Percentiles rank a stretch among this genome's conserved stretches.
These are phyloP conservation scores for Leptinotarsa undecemlineata DNA, from an alignment of 1,140 invertebrate species.

Conservation along the genomic window DNA sequence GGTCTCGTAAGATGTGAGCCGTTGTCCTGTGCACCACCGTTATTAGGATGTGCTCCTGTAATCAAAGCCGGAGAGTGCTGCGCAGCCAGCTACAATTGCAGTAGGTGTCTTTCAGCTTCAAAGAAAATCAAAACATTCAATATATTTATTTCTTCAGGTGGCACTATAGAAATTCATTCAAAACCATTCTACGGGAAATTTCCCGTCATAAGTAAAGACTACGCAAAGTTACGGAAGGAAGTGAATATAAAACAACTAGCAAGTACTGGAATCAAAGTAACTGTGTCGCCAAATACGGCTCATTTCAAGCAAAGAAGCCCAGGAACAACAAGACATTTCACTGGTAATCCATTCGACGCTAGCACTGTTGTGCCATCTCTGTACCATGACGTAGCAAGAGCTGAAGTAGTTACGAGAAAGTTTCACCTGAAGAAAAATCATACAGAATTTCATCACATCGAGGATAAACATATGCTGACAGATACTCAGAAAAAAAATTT, in stretches of 20 bases:
- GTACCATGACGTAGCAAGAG: conserved; percentile 31
- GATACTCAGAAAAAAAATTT: too few relatives aligned
- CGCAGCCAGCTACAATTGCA: conserved; percentile 81
- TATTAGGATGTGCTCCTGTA: conserved; percentile 76
- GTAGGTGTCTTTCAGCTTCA: conserved; percentile 63
- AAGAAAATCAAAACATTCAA: conserved; percentile 56
- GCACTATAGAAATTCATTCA: conserved; percentile 60
- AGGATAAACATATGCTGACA: too few relatives aligned
- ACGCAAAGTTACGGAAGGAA: conserved; percentile 61
- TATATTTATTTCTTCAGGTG: conserved; percentile 50
- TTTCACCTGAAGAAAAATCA: conserved; percentile 19
- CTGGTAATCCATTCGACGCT: conserved; percentile 32
- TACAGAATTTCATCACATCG: background rate
- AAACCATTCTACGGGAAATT: conserved; percentile 60
- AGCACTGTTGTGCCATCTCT: conserved; percentile 39
- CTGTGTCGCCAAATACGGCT: conserved; percentile 37
- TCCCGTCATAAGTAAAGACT: conserved; percentile 62
- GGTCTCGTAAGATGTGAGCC: conserved; percentile 75
- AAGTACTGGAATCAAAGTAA: conserved; percentile 31
- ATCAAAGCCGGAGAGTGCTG: conserved; percentile 79
- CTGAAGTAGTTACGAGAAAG: conserved; percentile 11
- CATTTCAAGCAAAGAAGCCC: conserved; percentile 38
- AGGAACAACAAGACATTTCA: conserved; percentile 47
- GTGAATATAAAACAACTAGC: conserved; percentile 40
- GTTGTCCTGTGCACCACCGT: conserved; percentile 72